phyloP scores from a whole-genome alignment of 2,113 vertebrate genomes.

The Platycercus adscitus region DNA sequence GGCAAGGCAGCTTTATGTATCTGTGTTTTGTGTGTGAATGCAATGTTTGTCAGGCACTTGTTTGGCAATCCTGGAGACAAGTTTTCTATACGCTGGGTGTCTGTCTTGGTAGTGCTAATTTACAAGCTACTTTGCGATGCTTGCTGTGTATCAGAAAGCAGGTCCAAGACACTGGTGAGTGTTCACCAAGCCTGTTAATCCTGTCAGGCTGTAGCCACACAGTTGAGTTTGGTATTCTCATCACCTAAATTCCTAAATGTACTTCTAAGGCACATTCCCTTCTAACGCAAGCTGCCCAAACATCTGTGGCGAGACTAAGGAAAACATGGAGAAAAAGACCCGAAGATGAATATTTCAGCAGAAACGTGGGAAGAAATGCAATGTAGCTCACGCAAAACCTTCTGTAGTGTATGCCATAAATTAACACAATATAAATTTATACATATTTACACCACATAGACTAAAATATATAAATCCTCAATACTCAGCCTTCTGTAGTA shows the following conservation, averaged over 20 bases:
- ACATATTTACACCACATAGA: conserved; percentile 82
- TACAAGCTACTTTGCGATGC: neutral
- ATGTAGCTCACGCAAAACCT: conserved; percentile 78
- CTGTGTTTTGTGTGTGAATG: conserved; percentile 32
- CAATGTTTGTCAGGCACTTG: conserved; percentile 50
- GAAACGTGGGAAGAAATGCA: conserved; percentile 79
- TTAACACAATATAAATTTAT: conserved; percentile 86
- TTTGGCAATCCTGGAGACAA: conserved; percentile 38
- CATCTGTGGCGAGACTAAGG: conserved; percentile 78
- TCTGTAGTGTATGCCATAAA: conserved; percentile 83
- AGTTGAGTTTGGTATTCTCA: conserved; percentile 31
- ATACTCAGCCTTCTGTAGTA: conserved; percentile 78
- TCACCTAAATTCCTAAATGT: conserved; percentile 62
- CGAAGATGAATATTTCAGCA: conserved; percentile 82
- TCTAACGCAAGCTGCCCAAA: conserved; percentile 74
- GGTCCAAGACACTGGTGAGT: neutral
- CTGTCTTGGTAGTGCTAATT: neutral
- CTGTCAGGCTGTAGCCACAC: conserved; percentile 5
- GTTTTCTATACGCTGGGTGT: neutral
- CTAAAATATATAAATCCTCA: conserved; percentile 83
- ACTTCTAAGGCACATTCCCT: conserved; percentile 48
- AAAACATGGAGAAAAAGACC: conserved; percentile 72
- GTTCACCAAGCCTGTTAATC: conserved; percentile 26
- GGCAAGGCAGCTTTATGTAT: conserved; percentile 36
- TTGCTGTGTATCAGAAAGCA: conserved; percentile 1